Evolutionary conservation across 2,797 vertebrate species (phyloP).

Genomic region (Pangasius larnaudii): DNA sequence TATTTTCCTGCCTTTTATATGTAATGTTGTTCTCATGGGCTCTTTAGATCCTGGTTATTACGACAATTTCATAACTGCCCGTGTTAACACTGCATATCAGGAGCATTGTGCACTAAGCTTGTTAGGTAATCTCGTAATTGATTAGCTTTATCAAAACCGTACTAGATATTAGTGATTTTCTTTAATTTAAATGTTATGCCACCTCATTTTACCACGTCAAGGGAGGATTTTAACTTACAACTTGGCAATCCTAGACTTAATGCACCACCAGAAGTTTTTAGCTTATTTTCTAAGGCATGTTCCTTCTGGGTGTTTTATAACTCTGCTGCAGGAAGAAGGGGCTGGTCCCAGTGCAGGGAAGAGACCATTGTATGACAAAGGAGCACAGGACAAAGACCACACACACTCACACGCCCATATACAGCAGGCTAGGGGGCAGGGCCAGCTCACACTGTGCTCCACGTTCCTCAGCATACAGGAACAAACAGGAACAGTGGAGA

Average conservation of each 20-base stretch:
- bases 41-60: constrained; percentile 25
- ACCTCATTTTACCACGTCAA: background rate
- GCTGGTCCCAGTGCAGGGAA: constrained; percentile 57
- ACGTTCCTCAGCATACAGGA: constrained; percentile 48
- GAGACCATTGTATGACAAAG: constrained; percentile 63
- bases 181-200: background rate
- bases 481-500: constrained; percentile 12
- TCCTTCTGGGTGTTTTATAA: constrained; percentile 32
- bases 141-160: constrained; percentile 4
- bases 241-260: background rate
- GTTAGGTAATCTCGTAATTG: constrained; percentile 16
- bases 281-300: constrained; percentile 22
- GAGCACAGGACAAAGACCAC: constrained; percentile 59
- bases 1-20: constrained; percentile 5
- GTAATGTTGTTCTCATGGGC: background rate
- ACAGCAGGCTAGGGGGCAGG: constrained; percentile 56
- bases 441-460: constrained; percentile 45
- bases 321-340: constrained; percentile 54
- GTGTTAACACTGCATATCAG: constrained; percentile 15
- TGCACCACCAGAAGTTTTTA: background rate
- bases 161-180: background rate
- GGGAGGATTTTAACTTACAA: background rate
- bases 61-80: constrained; percentile 20
- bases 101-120: constrained; percentile 10
- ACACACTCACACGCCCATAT: constrained; percentile 29